Evolutionary conservation across 2,797 vertebrate genomes (phyloP).

Genomic region (Onychomys torridus): DNA sequence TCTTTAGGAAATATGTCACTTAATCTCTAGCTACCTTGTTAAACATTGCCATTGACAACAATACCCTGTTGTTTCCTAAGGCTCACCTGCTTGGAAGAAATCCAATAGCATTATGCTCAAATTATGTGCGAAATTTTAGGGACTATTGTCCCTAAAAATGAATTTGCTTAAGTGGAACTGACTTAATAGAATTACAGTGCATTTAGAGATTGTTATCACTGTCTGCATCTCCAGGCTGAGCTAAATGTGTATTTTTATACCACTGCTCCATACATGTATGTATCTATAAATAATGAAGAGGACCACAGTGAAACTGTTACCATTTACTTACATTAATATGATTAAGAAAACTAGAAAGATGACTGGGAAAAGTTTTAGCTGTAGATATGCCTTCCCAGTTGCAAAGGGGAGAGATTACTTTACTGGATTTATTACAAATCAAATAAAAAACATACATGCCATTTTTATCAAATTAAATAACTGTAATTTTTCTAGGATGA

Average conservation of each 20-base stretch:
- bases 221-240: constrained; percentile 37
- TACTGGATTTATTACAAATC: constrained; percentile 40
- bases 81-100: constrained; percentile 41
- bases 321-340: not conserved
- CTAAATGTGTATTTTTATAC: constrained; percentile 27
- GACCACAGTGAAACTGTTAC: not conserved
- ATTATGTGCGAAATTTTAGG: constrained; percentile 55
- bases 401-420: not conserved
- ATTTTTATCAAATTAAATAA: constrained; percentile 59
- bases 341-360: not conserved
- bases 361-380: not conserved
- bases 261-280: not conserved
- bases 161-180: constrained; percentile 64
- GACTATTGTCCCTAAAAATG: constrained; percentile 26
- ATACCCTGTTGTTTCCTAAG: not conserved
- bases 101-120: constrained; percentile 30
- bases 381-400: not conserved
- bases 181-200: constrained; percentile 29
- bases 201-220: constrained; percentile 50
- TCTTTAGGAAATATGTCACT: constrained; percentile 68
- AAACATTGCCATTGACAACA: constrained; percentile 15
- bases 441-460: constrained; percentile 11
- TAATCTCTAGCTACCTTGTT: not conserved
- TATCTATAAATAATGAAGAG: constrained; percentile 1
- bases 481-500: constrained; percentile 24